Evolutionary conservation across 2,113 vertebrate genomes (phyloP).

Genomic region (Sialia sialis): DNA sequence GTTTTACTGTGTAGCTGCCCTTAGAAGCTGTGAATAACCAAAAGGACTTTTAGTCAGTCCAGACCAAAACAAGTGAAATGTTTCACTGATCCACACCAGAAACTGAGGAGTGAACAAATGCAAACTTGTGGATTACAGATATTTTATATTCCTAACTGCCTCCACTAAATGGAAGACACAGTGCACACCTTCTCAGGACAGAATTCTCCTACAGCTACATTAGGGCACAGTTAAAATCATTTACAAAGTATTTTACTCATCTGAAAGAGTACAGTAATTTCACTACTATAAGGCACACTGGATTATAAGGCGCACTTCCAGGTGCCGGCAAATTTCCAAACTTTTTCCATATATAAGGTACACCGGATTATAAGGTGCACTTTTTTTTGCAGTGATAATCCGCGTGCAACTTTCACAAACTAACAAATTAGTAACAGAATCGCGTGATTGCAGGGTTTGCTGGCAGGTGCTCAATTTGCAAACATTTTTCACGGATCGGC

Average conservation of each 20-base stretch:
- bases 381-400: too few species aligned
- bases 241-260: not conserved
- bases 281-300: too few species aligned
- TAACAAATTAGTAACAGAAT: too few species aligned
- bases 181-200: not conserved
- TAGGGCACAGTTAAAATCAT: not conserved
- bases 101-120: not conserved
- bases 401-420: too few species aligned
- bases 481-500: too few species aligned
- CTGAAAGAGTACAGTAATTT: too few species aligned
- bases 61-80: not conserved
- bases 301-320: too few species aligned
- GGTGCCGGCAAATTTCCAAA: too few species aligned
- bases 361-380: too few species aligned
- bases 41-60: not conserved
- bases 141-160: not conserved
- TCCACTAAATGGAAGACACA: not conserved
- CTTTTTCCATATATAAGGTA: too few species aligned
- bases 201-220: not conserved
- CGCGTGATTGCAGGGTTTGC: too few species aligned
- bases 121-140: not conserved
- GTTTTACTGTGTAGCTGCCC: not conserved
- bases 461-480: too few species aligned
- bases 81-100: not conserved
- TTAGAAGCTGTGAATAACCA: not conserved